Base-by-base conservation (phyloP, 92 coral and sea anemone genomes). In the Anthopleura xanthogrammica region DNA sequence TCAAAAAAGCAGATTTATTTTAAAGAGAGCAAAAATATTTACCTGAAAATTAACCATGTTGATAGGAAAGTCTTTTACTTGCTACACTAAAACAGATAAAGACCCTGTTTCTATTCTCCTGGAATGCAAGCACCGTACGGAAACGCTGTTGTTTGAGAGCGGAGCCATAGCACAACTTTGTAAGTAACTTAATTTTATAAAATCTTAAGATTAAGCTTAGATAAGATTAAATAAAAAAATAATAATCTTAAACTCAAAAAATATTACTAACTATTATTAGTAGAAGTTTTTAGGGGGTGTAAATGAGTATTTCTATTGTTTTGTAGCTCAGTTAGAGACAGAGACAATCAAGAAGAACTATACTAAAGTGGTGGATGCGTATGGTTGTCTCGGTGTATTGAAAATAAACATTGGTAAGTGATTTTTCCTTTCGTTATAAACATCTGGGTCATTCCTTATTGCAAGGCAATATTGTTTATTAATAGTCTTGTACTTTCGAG, bases 151-250 rank as follows among this genome's bases (percentile, higher is more conserved):
- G 55, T 96, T 96, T 86, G 99, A 96, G 56, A 88, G 96, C 50
- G 98, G 99, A 13, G 99, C 98, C 16, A 95, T 96, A 48, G 99
- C 99, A 5, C 97, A 92, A 23, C 89, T 96, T 29, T 91, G 99
- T 96, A 83, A 92, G 97, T 89, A 13, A 54, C 36, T 29, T 29
- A 29, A 29, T 29, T 29, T 29, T 29, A 29, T 29, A 29, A 29
- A 64, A 64, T 14, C n/a, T 14, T 64, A 10, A 16, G n/a, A n/a
- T n/a, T n/a, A n/a, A n/a, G n/a, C n/a, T 12, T 42, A 41, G 3
- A 52, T 52, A 16, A 14, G 56, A 1, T 76, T 46, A 50, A 50
- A 50, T 5, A 50, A 50, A 50, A 5, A 50, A 50, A 50, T 5
- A 6, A 60, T 6, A 60, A 5, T 2, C 10, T 62, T 1, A 4